Percentiles rank a stretch among this genome's conserved stretches.
Conservation (phyloP, 1,140 invertebrate genomes). For the Platyscapa corneri region DNA sequence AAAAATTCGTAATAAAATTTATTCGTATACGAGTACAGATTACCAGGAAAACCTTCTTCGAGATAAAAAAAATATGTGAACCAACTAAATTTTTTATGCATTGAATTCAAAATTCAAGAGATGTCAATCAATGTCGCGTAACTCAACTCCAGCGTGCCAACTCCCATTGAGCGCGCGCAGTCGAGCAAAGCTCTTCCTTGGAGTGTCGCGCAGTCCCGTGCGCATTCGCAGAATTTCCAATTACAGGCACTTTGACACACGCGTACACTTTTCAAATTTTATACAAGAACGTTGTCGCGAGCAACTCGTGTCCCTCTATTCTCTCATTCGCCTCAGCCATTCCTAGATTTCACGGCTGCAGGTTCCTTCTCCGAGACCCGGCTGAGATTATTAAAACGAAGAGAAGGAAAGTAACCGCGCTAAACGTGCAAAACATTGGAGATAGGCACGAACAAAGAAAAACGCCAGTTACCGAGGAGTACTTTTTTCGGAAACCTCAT, state of each 20-base stretch:
- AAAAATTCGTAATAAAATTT: no score
- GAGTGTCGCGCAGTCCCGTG: background rate
- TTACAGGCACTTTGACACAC: background rate
- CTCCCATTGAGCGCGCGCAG: background rate
- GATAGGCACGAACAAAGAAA: background rate
- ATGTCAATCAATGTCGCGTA: slow-evolving; percentile 9
- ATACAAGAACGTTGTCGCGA: background rate
- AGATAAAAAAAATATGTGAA: background rate
- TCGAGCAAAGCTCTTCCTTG: background rate
- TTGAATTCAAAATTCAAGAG: background rate
- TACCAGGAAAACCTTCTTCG: background rate
- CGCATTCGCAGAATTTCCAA: background rate
- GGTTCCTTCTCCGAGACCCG: background rate
- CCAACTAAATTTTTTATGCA: background rate
- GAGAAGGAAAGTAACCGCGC: background rate
- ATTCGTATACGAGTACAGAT: background rate
- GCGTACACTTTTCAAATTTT: background rate
- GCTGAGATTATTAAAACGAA: background rate
- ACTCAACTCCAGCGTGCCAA: background rate
- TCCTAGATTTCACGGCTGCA: slow-evolving; percentile 16
- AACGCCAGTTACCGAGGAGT: background rate
- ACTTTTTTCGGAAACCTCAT: background rate
- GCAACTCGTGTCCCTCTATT: background rate
- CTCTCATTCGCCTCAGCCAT: background rate
- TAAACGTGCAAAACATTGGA: background rate